Percentiles rank a stretch among this genome's conserved stretches.
Evolutionary conservation across 2,888 invertebrate genomes (phyloP).

Genomic region (Scaptomyza polygonia): DNA sequence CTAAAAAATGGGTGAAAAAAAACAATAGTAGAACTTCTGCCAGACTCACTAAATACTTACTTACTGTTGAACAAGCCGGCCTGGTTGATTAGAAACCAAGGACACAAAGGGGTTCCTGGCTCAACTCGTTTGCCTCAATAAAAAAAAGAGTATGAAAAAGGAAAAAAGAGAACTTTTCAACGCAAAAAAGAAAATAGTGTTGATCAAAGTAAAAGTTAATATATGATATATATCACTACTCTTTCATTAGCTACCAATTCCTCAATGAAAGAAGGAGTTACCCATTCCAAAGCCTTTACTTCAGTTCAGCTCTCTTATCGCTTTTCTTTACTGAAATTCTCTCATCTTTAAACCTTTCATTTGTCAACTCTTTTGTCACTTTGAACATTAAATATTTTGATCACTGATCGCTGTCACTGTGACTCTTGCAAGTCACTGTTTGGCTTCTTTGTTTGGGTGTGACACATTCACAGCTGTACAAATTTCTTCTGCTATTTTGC

Average conservation of each 20-base stretch:
- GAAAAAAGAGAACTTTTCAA: no score
- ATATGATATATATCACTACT: background rate
- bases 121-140: no score
- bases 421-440: slow-evolving; percentile 23
- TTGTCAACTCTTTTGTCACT: no score
- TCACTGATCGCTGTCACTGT: slow-evolving; percentile 17
- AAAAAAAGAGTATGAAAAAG: no score
- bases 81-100: no score
- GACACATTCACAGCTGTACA: slow-evolving; percentile 35
- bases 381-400: no score
- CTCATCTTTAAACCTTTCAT: no score
- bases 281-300: no score
- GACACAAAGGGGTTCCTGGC: no score
- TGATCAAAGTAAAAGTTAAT: background rate
- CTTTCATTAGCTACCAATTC: background rate
- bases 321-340: no score
- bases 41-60: background rate
- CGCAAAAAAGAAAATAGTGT: background rate
- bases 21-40: slow-evolving; percentile 33
- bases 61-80: no score
- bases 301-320: no score
- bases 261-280: background rate
- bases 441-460: slow-evolving; percentile 18
- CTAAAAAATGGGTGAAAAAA: background rate
- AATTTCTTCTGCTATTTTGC: slow-evolving; percentile 7